Base-by-base conservation (phyloP, 92 coral and sea anemone genomes). In the Porites evermanni region DNA sequence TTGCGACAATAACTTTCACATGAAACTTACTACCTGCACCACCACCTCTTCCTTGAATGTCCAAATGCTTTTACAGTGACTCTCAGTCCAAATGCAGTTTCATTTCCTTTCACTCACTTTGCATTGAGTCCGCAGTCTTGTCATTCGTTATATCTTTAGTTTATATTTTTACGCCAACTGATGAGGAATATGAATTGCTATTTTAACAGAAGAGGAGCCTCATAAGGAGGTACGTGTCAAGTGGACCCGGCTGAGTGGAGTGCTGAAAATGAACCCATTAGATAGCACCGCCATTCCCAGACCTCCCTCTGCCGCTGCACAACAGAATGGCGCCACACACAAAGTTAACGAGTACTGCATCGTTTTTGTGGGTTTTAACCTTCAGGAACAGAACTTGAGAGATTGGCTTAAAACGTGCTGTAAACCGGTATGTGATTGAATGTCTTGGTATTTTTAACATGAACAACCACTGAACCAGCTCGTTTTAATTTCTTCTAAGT, bases 371-470 rank as follows among this genome's bases (percentile, higher is more conserved):
- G 98, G 98, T 50, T 95, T 95, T 90, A 53, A 63, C 13, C 86
- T 95, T 32, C 69, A 90, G 67, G 93, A 95, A 83, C 89, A 83
- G 68, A 53, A 69, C 19, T 84, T 95, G 53, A 93, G 81, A 61
- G 90, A 95, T 63, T 95, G 96, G 98, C 81, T 95, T 18, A 93
- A 84, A 87, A 81, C 89, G 52, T 95, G 94, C 44, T 86, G 88
- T 61, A 90, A 88, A 85, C 98, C 91, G 75, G 98, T 95, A 75
- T 75, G 44, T 13, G 5, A 17, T 66, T n/a, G 17, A 51, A 21
- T 16, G 21, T 63, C 17, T 7, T 2, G 4, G 67, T 16, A 8
- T 14, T 63, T 63, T 63, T 18, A 14, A 63, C 66, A 24, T 8
- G 51, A 29, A 29, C 32, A 29, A 29, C 32, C 3, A 29, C 47